Evolutionary conservation across 2,113 vertebrate species (phyloP).

Genomic region (Mesoclemmys tuberculata): DNA sequence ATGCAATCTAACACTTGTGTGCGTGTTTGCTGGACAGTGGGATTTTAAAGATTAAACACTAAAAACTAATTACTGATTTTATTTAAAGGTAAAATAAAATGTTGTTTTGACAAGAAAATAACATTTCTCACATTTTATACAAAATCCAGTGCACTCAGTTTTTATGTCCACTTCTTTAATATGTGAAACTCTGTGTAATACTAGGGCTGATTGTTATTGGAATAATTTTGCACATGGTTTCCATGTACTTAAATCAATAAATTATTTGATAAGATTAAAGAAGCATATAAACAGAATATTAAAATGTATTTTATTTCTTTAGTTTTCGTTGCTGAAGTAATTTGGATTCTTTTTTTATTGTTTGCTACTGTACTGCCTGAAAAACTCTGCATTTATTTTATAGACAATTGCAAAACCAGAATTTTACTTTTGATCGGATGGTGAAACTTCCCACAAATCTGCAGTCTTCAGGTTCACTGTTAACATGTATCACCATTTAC

Average conservation of each 20-base stretch:
- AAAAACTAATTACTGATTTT: background rate
- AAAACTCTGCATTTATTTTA: background rate
- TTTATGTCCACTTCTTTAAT: background rate
- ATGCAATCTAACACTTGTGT: background rate
- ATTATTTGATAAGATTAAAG: background rate
- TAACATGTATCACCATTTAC: background rate
- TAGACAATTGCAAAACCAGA: background rate
- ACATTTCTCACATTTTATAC: background rate
- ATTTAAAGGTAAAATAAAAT: background rate
- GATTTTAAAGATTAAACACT: background rate
- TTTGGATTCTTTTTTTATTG: background rate
- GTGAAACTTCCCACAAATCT: background rate
- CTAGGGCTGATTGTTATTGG: background rate
- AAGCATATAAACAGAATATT: background rate
- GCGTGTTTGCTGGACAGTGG: background rate
- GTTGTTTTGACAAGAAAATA: background rate
- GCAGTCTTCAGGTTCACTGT: background rate
- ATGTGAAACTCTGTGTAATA: background rate
- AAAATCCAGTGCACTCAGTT: background rate
- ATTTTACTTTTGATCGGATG: background rate
- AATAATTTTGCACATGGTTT: background rate
- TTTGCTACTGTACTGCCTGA: background rate
- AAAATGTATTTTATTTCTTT: fast-evolving
- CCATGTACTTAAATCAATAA: fast-evolving
- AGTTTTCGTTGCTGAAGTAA: background rate